phyloP scores from a whole-genome alignment of 2,113 vertebrate genomes.

The Delphinus delphis region DNA sequence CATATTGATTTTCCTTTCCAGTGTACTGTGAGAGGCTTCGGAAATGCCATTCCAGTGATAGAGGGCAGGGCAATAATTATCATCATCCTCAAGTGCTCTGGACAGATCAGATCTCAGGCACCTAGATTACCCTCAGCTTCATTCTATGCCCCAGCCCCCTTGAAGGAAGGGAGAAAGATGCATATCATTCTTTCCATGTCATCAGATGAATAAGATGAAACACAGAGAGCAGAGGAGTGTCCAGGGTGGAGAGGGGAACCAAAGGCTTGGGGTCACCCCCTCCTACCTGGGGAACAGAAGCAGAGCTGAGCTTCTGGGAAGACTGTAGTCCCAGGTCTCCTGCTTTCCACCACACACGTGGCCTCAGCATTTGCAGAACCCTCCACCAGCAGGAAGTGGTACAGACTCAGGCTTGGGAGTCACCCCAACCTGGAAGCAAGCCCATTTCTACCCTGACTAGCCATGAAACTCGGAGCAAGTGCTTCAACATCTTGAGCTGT shows the following conservation, averaged over 20 bases:
- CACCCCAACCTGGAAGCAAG: background rate
- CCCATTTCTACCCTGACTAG: background rate
- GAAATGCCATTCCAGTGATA: background rate
- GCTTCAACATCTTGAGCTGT: fast-evolving
- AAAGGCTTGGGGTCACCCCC: fast-evolving
- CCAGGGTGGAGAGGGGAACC: background rate
- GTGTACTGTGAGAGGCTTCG: background rate
- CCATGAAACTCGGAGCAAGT: background rate
- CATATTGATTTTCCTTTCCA: background rate
- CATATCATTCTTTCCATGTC: fast-evolving
- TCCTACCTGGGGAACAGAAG: background rate
- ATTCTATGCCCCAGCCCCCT: background rate
- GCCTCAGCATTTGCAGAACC: background rate
- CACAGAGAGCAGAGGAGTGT: background rate
- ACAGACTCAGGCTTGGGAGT: background rate
- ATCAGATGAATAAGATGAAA: background rate
- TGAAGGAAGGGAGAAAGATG: background rate
- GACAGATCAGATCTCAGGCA: background rate
- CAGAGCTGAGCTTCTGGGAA: background rate
- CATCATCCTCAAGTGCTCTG: background rate
- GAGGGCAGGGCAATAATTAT: background rate
- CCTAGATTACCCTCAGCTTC: background rate
- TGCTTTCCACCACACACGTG: too few relatives aligned
- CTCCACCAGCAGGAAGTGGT: background rate
- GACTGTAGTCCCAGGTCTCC: fast-evolving